These are phyloP conservation scores for Lucinisca nassula DNA, from an alignment of 2,888 invertebrate genomes.

Conservation along the genomic window DNA sequence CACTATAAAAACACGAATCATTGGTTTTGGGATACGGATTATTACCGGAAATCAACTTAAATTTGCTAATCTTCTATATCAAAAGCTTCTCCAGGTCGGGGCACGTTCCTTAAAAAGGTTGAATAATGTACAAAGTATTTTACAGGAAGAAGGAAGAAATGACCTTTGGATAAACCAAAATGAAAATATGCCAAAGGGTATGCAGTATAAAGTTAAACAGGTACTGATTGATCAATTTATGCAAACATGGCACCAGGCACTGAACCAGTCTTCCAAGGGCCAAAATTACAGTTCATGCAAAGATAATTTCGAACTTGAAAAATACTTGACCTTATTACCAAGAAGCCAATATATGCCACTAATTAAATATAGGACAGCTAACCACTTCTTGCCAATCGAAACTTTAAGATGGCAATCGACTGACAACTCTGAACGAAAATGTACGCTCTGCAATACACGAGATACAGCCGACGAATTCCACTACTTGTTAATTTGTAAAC, in stretches of 20 bases:
- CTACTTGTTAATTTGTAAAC: conserved; percentile 25
- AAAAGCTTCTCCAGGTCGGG: background rate
- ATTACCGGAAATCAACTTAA: background rate
- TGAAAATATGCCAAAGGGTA: background rate
- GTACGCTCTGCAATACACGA: conserved; percentile 12
- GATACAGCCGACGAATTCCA: conserved; percentile 23
- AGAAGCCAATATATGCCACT: too few relatives aligned
- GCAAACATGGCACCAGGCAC: background rate
- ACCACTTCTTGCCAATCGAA: conserved; percentile 29
- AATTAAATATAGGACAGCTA: conserved; percentile 29
- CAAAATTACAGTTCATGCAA: background rate
- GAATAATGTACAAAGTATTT: background rate
- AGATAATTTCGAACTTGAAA: background rate
- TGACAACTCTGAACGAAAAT: conserved; percentile 22
- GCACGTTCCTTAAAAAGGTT: background rate
- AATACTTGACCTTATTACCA: background rate
- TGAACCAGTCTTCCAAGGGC: background rate
- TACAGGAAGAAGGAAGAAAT: background rate
- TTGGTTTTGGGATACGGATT: background rate
- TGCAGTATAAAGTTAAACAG: background rate
- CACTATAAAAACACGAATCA: conserved; percentile 12
- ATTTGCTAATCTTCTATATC: background rate
- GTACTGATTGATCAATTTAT: background rate
- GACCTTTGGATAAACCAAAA: background rate
- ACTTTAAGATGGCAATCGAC: conserved; percentile 16